Base-by-base conservation (phyloP, 2,797 vertebrate species). In the Coregonus ussuriensis region DNA sequence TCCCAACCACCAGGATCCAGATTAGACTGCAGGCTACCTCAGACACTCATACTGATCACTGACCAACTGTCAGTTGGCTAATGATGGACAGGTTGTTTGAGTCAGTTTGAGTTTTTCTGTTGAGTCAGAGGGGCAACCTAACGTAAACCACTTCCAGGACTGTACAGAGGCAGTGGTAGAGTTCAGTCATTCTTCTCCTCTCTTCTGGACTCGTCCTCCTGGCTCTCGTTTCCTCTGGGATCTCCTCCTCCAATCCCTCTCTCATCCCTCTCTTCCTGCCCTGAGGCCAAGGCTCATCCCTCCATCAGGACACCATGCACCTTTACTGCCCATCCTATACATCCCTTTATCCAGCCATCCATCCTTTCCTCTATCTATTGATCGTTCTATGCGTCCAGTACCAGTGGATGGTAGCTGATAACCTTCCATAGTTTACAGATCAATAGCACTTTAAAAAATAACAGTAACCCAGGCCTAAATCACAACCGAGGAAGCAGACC, bases 221-320 rank as follows among this genome's bases (percentile, higher is more conserved):
- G 73, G 31, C 77, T 79, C 74, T 82, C 35, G 77, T 86, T 81
- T 80, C 81, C 79, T 80, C 18, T 6, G 3, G 52, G 72, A 79
- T 81, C 68, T 82, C 81, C 66, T 72, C 65, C 74, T 71, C 41
- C 59, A 72, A 67, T 75, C 77, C 79, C 25, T 69, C 21, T 62
- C 67, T 74, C 72, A 79, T 77, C 72, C 79, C 70, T 65, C 13
- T 67, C 59, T 68, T 62, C 74, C 78, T 66, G 72, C 31, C 73
- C 59, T 6, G 1, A 56, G 69, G 59, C 47, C 74, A 72, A 7
- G 14, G 33, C 13, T 16, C 33, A 37, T 37, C 72, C 54, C 15
- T 25, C 29, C 54, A 41, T 56, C 65, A 67, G 65, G 29, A 67
- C 65, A 6, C 29, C 29, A 18, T 62, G 7, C 53, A 62, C 29